Evolutionary conservation across 2,888 invertebrate species (phyloP).

Genomic region (Pteria penguin): DNA sequence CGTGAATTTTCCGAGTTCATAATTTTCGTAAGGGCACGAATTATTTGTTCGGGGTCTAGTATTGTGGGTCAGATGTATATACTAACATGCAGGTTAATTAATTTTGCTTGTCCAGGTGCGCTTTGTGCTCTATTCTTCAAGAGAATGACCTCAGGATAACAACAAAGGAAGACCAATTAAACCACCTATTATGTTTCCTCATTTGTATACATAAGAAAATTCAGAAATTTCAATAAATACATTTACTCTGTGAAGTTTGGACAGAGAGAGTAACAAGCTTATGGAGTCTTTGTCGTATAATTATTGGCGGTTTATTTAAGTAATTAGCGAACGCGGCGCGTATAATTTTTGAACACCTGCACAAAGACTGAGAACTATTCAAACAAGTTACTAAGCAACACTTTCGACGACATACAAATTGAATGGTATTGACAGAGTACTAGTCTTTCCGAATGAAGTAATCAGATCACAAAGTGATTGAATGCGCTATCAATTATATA

Average conservation of each 20-base stretch:
- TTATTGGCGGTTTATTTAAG: slow-evolving; percentile 4
- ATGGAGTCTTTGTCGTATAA: neutral
- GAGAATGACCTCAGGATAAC: neutral
- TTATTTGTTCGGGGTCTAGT: no score
- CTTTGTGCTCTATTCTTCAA: slow-evolving; percentile 1
- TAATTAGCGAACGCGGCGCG: no score
- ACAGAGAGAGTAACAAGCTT: neutral
- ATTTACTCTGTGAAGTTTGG: neutral
- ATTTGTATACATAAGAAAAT: slow-evolving; percentile 7
- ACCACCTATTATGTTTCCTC: slow-evolving; percentile 4
- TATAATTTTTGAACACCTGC: neutral
- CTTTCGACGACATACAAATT: no score
- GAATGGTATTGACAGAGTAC: no score
- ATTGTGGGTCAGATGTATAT: no score
- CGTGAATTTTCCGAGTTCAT: no score
- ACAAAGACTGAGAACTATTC: neutral
- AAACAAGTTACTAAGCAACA: neutral
- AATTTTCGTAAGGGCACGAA: no score
- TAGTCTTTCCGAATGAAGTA: no score
- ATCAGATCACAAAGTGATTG: no score
- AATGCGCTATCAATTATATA: no score
- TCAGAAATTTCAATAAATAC: neutral
- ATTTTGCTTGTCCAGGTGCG: slow-evolving; percentile 4
- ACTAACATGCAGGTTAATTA: neutral
- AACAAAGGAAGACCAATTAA: neutral